Evolutionary conservation across 2,797 vertebrate genomes (phyloP).

Genomic region (Chelidonichthys spinosus): DNA sequence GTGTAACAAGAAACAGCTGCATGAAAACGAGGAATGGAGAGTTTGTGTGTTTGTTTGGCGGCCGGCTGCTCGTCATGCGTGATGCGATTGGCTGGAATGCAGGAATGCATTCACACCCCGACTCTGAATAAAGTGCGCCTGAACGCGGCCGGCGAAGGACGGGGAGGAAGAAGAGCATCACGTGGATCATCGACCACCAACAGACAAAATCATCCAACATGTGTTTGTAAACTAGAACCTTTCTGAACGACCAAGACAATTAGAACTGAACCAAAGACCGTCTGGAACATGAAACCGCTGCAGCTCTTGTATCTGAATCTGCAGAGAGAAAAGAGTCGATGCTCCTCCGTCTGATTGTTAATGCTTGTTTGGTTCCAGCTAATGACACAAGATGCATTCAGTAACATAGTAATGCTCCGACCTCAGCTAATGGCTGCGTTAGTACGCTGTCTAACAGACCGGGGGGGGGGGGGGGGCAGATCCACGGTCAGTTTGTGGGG

Average conservation of each 20-base stretch:
- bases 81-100: slow-evolving; percentile 65
- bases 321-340: neutral
- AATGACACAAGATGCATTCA: slow-evolving; percentile 16
- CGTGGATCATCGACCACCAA: slow-evolving; percentile 45
- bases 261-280: neutral
- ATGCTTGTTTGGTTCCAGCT: slow-evolving; percentile 14
- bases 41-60: slow-evolving; percentile 40
- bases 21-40: neutral
- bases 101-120: slow-evolving; percentile 71
- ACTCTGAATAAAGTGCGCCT: slow-evolving; percentile 67
- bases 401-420: slow-evolving; percentile 7
- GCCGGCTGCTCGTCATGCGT: slow-evolving; percentile 60
- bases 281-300: neutral
- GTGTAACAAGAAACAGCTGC: neutral
- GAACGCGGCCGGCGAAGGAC: slow-evolving; percentile 52
- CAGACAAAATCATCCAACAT: slow-evolving; percentile 32
- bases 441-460: no score
- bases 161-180: slow-evolving; percentile 13
- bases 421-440: slow-evolving; percentile 14
- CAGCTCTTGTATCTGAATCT: neutral
- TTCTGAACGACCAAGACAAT: neutral
- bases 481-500: neutral
- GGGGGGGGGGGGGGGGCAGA: no score
- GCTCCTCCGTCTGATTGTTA: neutral
- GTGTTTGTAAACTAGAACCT: slow-evolving; percentile 11